Evolutionary conservation across 2,113 vertebrate species (phyloP).

Genomic region (Columba janthina): DNA sequence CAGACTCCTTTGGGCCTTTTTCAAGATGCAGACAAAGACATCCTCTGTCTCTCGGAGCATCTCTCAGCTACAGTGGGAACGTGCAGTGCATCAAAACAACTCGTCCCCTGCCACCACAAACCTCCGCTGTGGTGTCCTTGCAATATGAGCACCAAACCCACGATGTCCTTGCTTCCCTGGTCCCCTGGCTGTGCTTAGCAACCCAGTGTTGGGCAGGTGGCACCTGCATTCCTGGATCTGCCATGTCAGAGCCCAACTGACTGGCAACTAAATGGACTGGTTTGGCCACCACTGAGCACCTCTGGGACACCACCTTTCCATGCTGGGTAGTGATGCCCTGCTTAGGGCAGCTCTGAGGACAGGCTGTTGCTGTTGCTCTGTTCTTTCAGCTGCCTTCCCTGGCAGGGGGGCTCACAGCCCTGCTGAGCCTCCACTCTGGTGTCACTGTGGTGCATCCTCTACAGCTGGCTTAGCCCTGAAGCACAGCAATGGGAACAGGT

Average conservation of each 20-base stretch:
- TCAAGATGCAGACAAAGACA: neutral
- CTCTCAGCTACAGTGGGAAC: neutral
- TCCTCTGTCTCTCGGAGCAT: neutral
- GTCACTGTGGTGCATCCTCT: neutral
- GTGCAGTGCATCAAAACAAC: neutral
- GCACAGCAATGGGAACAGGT: neutral
- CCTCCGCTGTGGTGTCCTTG: neutral
- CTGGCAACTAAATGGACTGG: neutral
- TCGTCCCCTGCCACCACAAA: accelerated
- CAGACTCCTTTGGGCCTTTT: neutral
- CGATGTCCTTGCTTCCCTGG: accelerated
- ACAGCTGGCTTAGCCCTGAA: neutral
- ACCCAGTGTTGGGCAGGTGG: accelerated
- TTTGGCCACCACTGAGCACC: neutral
- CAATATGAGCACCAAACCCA: neutral
- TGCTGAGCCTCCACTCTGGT: neutral
- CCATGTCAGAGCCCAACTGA: neutral
- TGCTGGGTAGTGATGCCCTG: too few species aligned
- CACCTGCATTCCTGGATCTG: neutral
- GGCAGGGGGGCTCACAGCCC: neutral
- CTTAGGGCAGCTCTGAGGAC: neutral
- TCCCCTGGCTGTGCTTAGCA: accelerated
- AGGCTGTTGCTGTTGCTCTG: neutral
- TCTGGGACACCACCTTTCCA: neutral
- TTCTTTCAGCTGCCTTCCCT: neutral